Conservation (phyloP, 92 coral and sea anemone genomes). For the Siderastrea siderea region DNA sequence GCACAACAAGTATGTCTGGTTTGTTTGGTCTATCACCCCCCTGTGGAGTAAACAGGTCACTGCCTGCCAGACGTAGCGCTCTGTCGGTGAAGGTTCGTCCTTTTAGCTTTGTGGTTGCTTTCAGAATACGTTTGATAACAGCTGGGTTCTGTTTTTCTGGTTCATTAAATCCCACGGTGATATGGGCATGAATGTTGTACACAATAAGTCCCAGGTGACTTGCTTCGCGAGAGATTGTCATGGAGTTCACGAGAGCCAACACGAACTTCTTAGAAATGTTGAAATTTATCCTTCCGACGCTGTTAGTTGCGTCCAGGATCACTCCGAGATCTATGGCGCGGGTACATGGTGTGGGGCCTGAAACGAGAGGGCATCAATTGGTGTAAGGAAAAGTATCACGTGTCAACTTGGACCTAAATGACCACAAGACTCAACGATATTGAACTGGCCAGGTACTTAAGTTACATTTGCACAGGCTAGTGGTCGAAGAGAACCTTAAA, state of each 20-base stretch:
- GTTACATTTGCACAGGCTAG: too few relatives aligned
- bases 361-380: not conserved
- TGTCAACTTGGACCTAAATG: too few relatives aligned
- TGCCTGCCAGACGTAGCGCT: slow-evolving; percentile 10
- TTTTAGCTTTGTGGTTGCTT: not conserved
- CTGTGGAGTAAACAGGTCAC: not conserved
- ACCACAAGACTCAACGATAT: too few relatives aligned
- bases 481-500: too few relatives aligned
- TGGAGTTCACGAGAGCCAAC: slow-evolving; percentile 6
- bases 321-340: slow-evolving; percentile 33
- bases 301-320: slow-evolving; percentile 40
- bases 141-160: not conserved
- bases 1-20: slow-evolving; percentile 18
- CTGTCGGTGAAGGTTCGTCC: slow-evolving; percentile 18
- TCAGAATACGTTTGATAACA: slow-evolving; percentile 10
- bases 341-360: slow-evolving; percentile 22
- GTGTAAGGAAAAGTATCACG: too few relatives aligned
- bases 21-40: slow-evolving; percentile 5
- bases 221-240: not conserved
- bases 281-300: slow-evolving; percentile 8
- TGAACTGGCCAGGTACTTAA: too few relatives aligned
- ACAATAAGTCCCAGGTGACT: slow-evolving; percentile 23
- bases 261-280: slow-evolving; percentile 18
- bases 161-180: slow-evolving; percentile 7
- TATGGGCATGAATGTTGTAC: not conserved